Percentiles rank a stretch among this genome's conserved stretches.
Conservation (phyloP, 2,888 invertebrate genomes). For the Podotricha telesiphe region DNA sequence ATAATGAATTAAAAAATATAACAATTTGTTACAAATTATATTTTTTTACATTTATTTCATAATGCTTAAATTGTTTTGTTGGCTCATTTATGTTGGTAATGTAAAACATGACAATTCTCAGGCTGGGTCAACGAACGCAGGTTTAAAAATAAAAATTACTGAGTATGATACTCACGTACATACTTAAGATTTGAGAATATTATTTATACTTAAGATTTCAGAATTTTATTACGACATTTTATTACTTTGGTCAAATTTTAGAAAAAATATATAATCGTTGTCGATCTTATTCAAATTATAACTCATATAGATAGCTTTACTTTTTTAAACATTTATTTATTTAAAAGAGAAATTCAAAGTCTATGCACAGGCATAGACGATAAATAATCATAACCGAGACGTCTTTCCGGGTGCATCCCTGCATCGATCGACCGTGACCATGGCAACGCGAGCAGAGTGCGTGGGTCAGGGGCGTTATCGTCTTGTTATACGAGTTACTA, state of each 20-base stretch:
- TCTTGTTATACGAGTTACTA: constrained; percentile 24
- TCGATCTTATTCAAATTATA: too few relatives aligned
- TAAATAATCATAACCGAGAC: constrained; percentile 24
- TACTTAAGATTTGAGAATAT: not conserved
- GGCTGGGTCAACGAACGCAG: constrained; percentile 41
- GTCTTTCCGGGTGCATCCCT: constrained; percentile 68
- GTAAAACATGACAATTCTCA: constrained; percentile 31
- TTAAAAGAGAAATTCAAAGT: not conserved
- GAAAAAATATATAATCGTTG: too few relatives aligned
- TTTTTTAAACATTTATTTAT: not conserved
- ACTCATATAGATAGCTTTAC: too few relatives aligned
- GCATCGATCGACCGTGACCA: constrained; percentile 79
- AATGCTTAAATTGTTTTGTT: not conserved
- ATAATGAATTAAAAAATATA: too few relatives aligned
- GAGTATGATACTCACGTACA: constrained; percentile 29
- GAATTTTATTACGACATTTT: too few relatives aligned
- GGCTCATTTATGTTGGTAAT: constrained; percentile 4
- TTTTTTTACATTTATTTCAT: not conserved
- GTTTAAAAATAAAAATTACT: constrained; percentile 43
- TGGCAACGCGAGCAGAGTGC: constrained; percentile 69
- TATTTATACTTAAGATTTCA: not conserved
- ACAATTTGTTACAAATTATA: too few relatives aligned
- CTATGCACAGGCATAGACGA: not conserved
- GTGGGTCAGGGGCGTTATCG: constrained; percentile 73
- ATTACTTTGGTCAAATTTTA: too few relatives aligned